Conservation (phyloP, 2,113 vertebrate genomes). For the Clarias macrocephalus region DNA sequence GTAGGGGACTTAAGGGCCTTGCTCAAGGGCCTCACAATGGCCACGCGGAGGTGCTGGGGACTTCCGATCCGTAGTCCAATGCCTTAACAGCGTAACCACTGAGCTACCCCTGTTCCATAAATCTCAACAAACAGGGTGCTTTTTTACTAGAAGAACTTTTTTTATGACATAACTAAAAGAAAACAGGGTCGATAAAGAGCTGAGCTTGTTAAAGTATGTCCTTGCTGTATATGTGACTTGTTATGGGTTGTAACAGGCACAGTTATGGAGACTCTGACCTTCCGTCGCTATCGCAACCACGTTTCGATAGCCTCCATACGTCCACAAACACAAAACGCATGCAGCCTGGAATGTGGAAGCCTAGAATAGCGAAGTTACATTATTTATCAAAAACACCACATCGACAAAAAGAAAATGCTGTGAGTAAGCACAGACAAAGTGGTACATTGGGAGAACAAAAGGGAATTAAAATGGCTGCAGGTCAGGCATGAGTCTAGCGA, state of each 20-base stretch:
- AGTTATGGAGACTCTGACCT: background rate
- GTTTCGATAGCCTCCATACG: background rate
- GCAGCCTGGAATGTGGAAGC: background rate
- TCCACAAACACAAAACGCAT: background rate
- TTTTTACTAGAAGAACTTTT: background rate
- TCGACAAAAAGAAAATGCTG: constrained; percentile 22
- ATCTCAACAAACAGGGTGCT: background rate
- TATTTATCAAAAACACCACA: constrained; percentile 43
- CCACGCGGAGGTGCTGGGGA: no score
- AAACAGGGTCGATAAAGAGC: background rate
- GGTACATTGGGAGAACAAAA: constrained; percentile 1
- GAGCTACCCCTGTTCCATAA: no score
- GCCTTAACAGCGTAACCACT: no score
- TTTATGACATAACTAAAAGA: background rate
- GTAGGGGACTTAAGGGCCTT: no score
- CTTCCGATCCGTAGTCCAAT: no score
- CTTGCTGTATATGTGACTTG: background rate
- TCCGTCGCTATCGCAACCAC: background rate
- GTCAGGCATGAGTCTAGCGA: constrained; percentile 14
- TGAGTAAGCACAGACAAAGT: background rate
- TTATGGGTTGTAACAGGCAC: background rate
- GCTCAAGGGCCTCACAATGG: no score
- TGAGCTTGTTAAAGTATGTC: background rate
- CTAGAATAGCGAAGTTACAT: background rate
- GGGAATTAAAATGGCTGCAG: constrained; percentile 38